Evolutionary conservation across 2,797 vertebrate species (phyloP).

Genomic region (Bradypodion pumilum): DNA sequence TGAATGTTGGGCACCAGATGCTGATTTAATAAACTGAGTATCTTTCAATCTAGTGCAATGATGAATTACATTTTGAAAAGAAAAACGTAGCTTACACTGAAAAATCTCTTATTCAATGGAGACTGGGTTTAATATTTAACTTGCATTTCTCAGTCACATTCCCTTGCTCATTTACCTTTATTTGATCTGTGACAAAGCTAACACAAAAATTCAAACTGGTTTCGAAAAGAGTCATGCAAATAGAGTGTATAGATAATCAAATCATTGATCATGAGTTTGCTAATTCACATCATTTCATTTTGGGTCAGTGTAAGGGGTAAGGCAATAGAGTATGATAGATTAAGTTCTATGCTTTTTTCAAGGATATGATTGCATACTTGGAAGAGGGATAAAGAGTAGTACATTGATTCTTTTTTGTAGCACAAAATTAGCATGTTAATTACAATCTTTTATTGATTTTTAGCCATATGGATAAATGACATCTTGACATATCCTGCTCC

Average conservation of each 20-base stretch:
- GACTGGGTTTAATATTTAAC: background rate
- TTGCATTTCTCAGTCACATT: background rate
- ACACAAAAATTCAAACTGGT: background rate
- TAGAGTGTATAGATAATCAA: background rate
- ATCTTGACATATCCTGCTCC: background rate
- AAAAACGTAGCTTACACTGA: background rate
- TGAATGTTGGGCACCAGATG: background rate
- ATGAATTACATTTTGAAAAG: background rate
- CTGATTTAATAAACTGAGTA: conserved; percentile 8
- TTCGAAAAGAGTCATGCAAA: background rate
- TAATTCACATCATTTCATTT: background rate
- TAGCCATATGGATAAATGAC: conserved; percentile 7
- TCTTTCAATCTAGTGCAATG: too few species aligned
- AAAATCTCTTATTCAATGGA: background rate
- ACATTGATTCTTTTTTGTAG: background rate
- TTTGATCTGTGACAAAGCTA: background rate
- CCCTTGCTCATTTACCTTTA: background rate
- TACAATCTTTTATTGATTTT: conserved; percentile 14
- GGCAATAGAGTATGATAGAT: conserved; percentile 24
- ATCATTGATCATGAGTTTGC: too few species aligned
- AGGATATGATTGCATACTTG: background rate
- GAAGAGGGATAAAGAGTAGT: background rate
- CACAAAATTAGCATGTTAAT: conserved; percentile 21
- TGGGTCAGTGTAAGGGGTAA: background rate
- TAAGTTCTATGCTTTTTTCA: background rate